A percentile compares a stretch with the other conserved stretches of the same genome.
phyloP scores from a whole-genome alignment of 2,113 vertebrate genomes.

The Ramphastos sulfuratus region DNA sequence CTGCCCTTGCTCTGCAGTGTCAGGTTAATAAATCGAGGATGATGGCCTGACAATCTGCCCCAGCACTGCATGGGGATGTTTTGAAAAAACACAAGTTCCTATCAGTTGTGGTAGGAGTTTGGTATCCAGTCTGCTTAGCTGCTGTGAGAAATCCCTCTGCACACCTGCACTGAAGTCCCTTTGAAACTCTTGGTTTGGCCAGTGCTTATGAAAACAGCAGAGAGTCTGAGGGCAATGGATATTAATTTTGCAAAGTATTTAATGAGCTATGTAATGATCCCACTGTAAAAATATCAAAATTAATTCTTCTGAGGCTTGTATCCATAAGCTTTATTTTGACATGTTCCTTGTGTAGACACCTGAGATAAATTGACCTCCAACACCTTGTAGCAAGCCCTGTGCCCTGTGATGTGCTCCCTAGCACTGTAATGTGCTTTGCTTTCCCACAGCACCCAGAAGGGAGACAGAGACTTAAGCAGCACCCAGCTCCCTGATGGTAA shows the following conservation, averaged over 20 bases:
- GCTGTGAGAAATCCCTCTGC: background rate
- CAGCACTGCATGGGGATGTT: background rate
- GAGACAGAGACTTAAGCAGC: background rate
- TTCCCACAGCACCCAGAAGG: background rate
- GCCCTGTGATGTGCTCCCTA: background rate
- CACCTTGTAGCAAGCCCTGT: background rate
- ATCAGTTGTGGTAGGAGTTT: background rate
- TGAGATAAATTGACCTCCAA: background rate
- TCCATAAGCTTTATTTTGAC: background rate
- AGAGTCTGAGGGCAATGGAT: background rate
- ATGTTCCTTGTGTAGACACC: background rate
- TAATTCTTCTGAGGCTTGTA: background rate
- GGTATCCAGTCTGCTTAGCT: background rate
- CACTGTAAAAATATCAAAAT: background rate
- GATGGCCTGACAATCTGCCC: background rate
- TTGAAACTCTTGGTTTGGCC: background rate
- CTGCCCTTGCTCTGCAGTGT: background rate
- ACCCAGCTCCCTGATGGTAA: background rate
- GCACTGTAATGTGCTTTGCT: background rate
- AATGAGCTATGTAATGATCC: background rate
- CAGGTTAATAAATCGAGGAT: background rate
- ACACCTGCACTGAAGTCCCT: background rate
- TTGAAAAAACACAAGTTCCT: background rate
- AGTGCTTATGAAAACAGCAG: background rate
- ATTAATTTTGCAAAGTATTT: background rate